Conservation (phyloP, 2,888 invertebrate species). For the Chorisops tibialis region DNA sequence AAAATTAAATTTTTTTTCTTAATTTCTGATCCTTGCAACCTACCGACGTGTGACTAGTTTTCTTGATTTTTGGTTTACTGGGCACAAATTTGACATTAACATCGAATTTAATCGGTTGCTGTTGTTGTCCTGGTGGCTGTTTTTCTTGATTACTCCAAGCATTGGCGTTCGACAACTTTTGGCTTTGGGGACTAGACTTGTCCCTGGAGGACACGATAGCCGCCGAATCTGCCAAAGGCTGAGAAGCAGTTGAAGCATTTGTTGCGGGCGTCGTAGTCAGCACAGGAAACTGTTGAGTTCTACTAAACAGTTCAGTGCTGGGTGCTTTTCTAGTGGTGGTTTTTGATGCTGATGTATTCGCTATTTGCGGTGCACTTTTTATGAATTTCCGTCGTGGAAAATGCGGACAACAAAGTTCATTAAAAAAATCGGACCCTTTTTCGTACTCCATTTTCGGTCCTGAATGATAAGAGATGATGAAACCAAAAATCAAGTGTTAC, state of each 20-base stretch:
- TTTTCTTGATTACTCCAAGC: constrained; percentile 1
- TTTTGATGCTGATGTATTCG: not conserved
- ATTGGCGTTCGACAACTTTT: constrained; percentile 28
- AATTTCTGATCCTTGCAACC: not conserved
- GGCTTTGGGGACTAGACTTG: not conserved
- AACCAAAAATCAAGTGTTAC: constrained; percentile 42
- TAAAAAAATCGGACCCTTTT: constrained; percentile 38
- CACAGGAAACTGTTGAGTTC: constrained; percentile 51
- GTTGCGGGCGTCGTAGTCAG: constrained; percentile 28
- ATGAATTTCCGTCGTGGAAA: not conserved
- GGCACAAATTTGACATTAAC: constrained; percentile 73
- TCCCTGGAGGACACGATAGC: not conserved
- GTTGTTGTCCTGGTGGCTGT: too few species aligned
- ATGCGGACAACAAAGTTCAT: not conserved
- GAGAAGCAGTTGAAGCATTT: constrained; percentile 23
- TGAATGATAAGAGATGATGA: constrained; percentile 29
- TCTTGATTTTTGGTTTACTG: constrained; percentile 50
- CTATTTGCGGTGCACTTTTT: constrained; percentile 15
- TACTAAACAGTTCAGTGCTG: constrained; percentile 49
- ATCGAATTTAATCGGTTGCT: constrained; percentile 68
- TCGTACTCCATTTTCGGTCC: constrained; percentile 33
- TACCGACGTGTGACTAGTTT: constrained; percentile 25
- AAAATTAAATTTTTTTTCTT: constrained; percentile 3
- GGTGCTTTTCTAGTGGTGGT: constrained; percentile 10
- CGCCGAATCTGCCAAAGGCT: constrained; percentile 19